These are phyloP conservation scores for Ceraclea dissimilis DNA, from an alignment of 2,888 invertebrate species.

Conservation along the genomic window DNA sequence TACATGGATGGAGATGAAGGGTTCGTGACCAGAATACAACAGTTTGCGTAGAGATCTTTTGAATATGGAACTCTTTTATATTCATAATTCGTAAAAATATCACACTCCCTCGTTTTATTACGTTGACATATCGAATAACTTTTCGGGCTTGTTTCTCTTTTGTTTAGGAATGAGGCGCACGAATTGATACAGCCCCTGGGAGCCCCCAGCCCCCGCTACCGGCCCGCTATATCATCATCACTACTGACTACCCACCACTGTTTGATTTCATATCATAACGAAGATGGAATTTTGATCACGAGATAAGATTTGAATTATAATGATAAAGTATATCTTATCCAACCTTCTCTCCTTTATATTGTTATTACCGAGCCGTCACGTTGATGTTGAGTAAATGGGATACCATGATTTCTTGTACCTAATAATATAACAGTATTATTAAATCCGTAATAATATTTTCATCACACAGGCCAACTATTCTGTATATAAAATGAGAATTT, in stretches of 20 bases:
- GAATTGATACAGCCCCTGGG: conserved; percentile 6
- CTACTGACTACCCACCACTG: neutral
- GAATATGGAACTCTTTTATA: conserved; percentile 22
- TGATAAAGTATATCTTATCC: neutral
- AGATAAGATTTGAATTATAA: conserved; percentile 16
- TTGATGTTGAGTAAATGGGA: too few relatives aligned
- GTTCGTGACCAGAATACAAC: conserved; percentile 22
- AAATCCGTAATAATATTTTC: too few relatives aligned
- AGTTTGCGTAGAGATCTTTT: conserved; percentile 1
- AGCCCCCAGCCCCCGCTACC: neutral
- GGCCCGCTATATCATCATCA: neutral
- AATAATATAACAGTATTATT: too few relatives aligned
- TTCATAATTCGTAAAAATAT: conserved; percentile 27
- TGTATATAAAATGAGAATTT: too few relatives aligned
- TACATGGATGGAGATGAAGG: conserved; percentile 3
- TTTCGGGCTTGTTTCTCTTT: conserved; percentile 17
- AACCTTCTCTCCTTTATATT: too few relatives aligned
- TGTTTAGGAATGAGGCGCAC: conserved; percentile 14
- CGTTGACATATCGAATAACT: conserved; percentile 25
- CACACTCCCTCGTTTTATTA: conserved; percentile 25
- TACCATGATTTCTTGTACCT: too few relatives aligned
- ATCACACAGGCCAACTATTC: too few relatives aligned
- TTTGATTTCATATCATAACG: conserved; percentile 8
- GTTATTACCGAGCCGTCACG: too few relatives aligned
- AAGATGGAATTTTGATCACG: conserved; percentile 16